phyloP scores from a whole-genome alignment of 2,797 vertebrate genomes.

The Danio aesculapii region DNA sequence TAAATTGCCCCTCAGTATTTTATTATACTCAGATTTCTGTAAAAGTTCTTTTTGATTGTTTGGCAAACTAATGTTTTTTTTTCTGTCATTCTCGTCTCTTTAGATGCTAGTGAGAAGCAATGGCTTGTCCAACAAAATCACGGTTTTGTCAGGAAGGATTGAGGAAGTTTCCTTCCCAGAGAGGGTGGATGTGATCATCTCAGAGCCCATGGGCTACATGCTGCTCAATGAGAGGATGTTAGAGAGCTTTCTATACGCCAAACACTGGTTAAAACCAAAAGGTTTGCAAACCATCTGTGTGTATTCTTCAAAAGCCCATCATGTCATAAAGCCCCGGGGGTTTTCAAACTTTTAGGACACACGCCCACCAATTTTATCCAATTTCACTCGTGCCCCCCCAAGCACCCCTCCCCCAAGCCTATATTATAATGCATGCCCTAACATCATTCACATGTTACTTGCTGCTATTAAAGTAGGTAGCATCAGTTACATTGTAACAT shows the following conservation, averaged over 20 bases:
- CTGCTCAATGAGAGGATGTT: slow-evolving; percentile 81
- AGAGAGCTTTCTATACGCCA: slow-evolving; percentile 82
- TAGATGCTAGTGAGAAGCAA: slow-evolving; percentile 82
- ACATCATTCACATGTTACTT: too few relatives aligned
- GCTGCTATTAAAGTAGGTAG: too few relatives aligned
- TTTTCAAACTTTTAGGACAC: too few relatives aligned
- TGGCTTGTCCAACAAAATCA: slow-evolving; percentile 78
- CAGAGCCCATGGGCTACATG: slow-evolving; percentile 84
- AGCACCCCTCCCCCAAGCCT: too few relatives aligned
- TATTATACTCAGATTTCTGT: background rate
- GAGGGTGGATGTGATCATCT: slow-evolving; percentile 81
- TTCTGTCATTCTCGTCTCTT: slow-evolving; percentile 11
- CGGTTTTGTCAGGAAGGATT: slow-evolving; percentile 77
- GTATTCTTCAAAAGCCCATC: too few relatives aligned
- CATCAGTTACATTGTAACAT: too few relatives aligned
- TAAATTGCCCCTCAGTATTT: background rate
- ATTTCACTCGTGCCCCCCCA: too few relatives aligned
- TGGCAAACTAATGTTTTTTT: background rate
- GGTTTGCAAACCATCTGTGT: slow-evolving; percentile 61
- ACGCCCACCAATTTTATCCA: too few relatives aligned
- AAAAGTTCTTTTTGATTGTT: background rate
- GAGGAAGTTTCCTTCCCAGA: slow-evolving; percentile 81
- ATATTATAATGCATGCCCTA: too few relatives aligned
- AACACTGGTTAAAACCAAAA: slow-evolving; percentile 83
- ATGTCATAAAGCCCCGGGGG: too few relatives aligned